Base-by-base conservation (phyloP, 2,888 invertebrate genomes). In the Coleophora flavipennella region DNA sequence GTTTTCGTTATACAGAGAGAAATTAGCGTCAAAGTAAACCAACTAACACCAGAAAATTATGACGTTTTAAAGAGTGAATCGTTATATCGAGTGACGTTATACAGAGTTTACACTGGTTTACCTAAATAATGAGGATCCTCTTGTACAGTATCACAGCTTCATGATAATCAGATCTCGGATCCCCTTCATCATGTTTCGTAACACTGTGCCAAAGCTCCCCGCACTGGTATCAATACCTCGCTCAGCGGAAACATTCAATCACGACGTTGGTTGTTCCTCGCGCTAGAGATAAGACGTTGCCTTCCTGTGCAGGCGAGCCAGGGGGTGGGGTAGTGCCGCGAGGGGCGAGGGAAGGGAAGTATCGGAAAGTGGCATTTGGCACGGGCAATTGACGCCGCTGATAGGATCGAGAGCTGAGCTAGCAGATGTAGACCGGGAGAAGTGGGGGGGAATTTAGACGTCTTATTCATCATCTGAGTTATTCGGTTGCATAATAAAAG, bases 301-400 rank as follows among this genome's bases (percentile, higher is more conserved):
- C 53, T 53, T 61, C 59, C 61, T 61, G 46, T 42, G 52, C 41
- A 42, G 51, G 46, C 49, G 53, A 44, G 42, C 41, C 41, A 44
- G 51, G 49, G 44, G 46, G 39, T 35, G 42, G 45, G 39, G 47
- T 40, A 46, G 45, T 45, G 49, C 47, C 51, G 14, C 9, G 20
- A 9, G 48, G 56, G 43, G 48, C 45, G 44, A 44, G 50, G 55
- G 52, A 53, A 46, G 54, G 46, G 49, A 54, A 54, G 58, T 42
- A 57, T 57, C 54, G 56, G 76, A 71, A 76, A 75, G 80, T 77
- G 77, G 79, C 78, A 77, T 83, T 81, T 84, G 85, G 85, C 85
- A 85, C 85, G 84, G 79, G 85, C 85, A 83, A 85, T 85, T 85
- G 85, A 84, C 81, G 81, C 67, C 68, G 61, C 74, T 85, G 85